A percentile compares a stretch with the other conserved stretches of the same genome.
These are phyloP conservation scores for Delphinapterus leucas DNA, from an alignment of 2,113 vertebrate species.

Conservation along the genomic window DNA sequence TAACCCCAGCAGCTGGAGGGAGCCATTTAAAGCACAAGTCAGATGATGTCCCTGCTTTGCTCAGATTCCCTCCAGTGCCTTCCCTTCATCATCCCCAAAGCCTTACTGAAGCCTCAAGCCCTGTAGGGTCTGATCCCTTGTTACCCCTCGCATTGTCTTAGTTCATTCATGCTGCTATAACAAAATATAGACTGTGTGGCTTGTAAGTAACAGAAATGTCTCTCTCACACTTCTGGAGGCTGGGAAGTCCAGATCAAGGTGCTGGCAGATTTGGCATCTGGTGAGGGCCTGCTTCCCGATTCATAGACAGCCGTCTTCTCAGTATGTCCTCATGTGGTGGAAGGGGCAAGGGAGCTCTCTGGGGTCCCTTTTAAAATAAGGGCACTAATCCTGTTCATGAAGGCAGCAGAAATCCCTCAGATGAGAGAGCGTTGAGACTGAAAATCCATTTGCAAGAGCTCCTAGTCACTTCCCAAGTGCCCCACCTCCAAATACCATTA, in stretches of 20 bases:
- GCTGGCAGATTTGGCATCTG: not conserved
- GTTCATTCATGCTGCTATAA: not conserved
- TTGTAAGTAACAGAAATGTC: too few species aligned
- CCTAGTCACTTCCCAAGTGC: not conserved
- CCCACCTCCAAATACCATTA: not conserved
- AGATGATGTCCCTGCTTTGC: not conserved
- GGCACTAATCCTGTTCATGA: not conserved
- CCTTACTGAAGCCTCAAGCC: too few species aligned
- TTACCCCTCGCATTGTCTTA: not conserved
- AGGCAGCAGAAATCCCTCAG: not conserved
- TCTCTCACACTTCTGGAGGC: not conserved
- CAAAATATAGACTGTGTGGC: not conserved
- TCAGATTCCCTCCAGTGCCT: not conserved
- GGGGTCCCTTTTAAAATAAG: not conserved
- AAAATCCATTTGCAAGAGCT: not conserved
- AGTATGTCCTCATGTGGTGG: fast-evolving
- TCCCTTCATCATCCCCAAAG: not conserved
- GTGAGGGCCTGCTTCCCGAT: not conserved
- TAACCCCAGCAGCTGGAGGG: not conserved
- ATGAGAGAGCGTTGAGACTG: not conserved
- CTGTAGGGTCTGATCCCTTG: not conserved
- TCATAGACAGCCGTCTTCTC: not conserved
- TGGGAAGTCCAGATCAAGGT: not conserved
- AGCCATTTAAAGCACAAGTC: not conserved
- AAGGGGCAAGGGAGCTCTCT: too few species aligned